Evolutionary conservation across 2,888 invertebrate genomes (phyloP), one percentile per base, ranked within the genome.

Genomic region (Coleophora deauratella): DNA sequence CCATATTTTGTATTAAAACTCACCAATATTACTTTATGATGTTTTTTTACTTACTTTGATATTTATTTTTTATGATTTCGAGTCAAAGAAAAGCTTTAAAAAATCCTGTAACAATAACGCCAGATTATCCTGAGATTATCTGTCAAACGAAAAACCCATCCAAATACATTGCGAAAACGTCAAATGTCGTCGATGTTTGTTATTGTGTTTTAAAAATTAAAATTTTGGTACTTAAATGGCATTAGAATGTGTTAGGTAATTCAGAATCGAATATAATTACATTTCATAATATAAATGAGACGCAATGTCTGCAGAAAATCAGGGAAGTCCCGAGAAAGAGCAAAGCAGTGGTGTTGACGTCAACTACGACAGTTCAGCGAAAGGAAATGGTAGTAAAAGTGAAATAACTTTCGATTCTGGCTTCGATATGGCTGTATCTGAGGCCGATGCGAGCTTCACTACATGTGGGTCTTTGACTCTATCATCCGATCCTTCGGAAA

Each of bases 391-490:
- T 45, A 57, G 57, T 43, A 58, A 53, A 33, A 49, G 48, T 33
- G 57, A 62, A 44, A 37, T 52, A 59, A 64, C 62, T 39, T 56
- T 61, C 44, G 78, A 80, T 66, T 79, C 75, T 8, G 74, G 75
- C 1, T 40, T 72, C 9, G 73, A 76, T 35, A 65, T 55, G 2
- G 47, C 54, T 11, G 69, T 72, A 35, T 56, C 63, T 2, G 54
- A 51, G 51, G 67, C 67, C 37, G 47, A 50, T 14, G 62, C 57
- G 6, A 57, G 57, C 35, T 56, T 59, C 11, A 39, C 51, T 2
- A 57, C 62, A 4, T 61, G 66, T 13, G 66, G 68, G 35, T 63
- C 62, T 0, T 66, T 72, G 30, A 45, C 45, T 27, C 67, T 65
- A 4, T 63, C 67, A 0, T 38, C 55, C 2, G 64, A 70, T 52